A percentile compares a stretch with the other conserved stretches of the same genome.
These are phyloP conservation scores for Melikaiella ostensackeni DNA, from an alignment of 2,888 invertebrate genomes.

Conservation along the genomic window DNA sequence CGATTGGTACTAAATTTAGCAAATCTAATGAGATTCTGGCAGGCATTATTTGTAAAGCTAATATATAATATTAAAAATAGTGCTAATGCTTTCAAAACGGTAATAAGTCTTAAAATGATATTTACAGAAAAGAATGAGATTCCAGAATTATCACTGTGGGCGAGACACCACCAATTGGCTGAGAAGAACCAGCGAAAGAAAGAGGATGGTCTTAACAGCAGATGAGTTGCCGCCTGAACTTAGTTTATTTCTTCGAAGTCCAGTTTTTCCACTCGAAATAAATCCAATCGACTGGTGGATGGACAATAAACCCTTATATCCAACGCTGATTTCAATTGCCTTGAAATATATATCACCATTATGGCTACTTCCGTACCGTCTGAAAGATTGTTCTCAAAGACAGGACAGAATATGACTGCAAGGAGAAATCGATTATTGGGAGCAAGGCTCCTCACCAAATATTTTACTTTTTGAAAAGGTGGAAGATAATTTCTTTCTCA, in stretches of 20 bases:
- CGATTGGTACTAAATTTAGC: too few species aligned
- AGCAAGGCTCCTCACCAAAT: background rate
- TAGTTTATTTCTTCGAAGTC: slow-evolving; percentile 52
- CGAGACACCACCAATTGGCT: too few species aligned
- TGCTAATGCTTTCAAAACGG: too few species aligned
- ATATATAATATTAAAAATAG: too few species aligned
- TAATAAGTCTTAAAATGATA: too few species aligned
- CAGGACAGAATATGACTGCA: slow-evolving; percentile 21
- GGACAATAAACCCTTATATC: slow-evolving; percentile 44
- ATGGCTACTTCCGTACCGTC: slow-evolving; percentile 48
- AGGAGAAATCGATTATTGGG: background rate
- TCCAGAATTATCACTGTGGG: too few species aligned
- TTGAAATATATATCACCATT: slow-evolving; percentile 42
- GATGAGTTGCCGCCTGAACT: slow-evolving; percentile 54
- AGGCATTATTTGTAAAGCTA: too few species aligned
- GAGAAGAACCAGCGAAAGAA: background rate
- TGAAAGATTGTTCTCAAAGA: slow-evolving; percentile 51
- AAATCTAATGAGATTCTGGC: too few species aligned
- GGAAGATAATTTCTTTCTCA: too few species aligned
- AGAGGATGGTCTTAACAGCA: background rate
- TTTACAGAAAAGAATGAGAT: too few species aligned
- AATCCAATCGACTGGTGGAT: slow-evolving; percentile 48
- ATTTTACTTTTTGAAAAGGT: too few species aligned
- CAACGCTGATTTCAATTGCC: slow-evolving; percentile 41
- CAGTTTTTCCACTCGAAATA: slow-evolving; percentile 40